A percentile compares a stretch with the other conserved stretches of the same genome.
Evolutionary conservation across 2,888 invertebrate genomes (phyloP).

Genomic region (Lasioglossum calceatum): DNA sequence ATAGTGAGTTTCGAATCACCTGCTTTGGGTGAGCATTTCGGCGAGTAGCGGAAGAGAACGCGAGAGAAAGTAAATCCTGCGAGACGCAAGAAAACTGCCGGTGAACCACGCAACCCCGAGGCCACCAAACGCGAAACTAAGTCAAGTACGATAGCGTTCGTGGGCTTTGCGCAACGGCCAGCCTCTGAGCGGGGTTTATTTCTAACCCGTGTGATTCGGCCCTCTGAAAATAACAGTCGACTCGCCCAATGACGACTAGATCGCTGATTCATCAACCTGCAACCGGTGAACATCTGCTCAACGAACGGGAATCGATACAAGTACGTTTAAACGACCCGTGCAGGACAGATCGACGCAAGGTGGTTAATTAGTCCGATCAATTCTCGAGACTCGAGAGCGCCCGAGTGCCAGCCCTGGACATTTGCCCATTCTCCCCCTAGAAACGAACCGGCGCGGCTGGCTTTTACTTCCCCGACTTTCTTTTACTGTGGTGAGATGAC

Average conservation of each 20-base stretch:
- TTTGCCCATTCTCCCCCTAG: background rate
- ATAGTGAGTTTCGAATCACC: slow-evolving; percentile 40
- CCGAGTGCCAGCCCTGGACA: background rate
- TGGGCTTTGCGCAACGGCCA: slow-evolving; percentile 76
- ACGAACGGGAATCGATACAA: slow-evolving; percentile 46
- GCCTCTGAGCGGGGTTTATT: slow-evolving; percentile 75
- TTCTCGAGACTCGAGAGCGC: background rate
- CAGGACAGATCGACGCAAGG: slow-evolving; percentile 65
- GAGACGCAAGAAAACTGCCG: slow-evolving; percentile 58
- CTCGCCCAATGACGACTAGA: slow-evolving; percentile 66
- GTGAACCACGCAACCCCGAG: slow-evolving; percentile 63
- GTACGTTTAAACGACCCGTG: slow-evolving; percentile 35
- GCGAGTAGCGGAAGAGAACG: slow-evolving; percentile 17
- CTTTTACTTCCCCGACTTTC: background rate
- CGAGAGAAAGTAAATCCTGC: slow-evolving; percentile 39
- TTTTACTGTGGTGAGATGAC: background rate
- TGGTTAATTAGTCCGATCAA: slow-evolving; percentile 46
- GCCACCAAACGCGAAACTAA: slow-evolving; percentile 76
- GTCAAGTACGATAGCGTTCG: slow-evolving; percentile 77
- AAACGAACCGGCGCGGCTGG: background rate
- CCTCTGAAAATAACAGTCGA: slow-evolving; percentile 78
- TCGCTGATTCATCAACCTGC: slow-evolving; percentile 70
- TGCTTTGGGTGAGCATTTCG: slow-evolving; percentile 67
- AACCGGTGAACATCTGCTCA: slow-evolving; percentile 43
- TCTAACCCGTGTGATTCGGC: slow-evolving; percentile 78